Evolutionary conservation across 2,797 vertebrate genomes (phyloP).

Genomic region (Sebastes iracundus): DNA sequence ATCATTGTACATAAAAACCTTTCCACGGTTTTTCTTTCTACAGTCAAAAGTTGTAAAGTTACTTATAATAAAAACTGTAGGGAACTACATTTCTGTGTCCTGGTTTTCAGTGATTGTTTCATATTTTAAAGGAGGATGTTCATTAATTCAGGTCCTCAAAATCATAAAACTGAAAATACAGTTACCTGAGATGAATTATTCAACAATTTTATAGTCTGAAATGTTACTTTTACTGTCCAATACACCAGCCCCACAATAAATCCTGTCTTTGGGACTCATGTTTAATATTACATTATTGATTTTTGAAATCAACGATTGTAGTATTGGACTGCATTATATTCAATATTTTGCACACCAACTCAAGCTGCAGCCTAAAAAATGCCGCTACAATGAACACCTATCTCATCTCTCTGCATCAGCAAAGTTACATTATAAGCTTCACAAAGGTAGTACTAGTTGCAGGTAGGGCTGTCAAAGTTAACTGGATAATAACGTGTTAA

Average conservation of each 20-base stretch:
- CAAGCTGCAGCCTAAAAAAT: background rate
- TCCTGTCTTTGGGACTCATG: background rate
- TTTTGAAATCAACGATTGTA: background rate
- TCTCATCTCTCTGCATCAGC: background rate
- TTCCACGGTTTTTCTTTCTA: conserved; percentile 81
- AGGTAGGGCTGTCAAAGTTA: background rate
- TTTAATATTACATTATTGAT: background rate
- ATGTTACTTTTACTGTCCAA: background rate
- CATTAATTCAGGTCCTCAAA: conserved; percentile 2
- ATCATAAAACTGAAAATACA: background rate
- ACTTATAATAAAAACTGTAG: conserved; percentile 86
- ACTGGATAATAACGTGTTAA: no score
- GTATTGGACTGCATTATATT: background rate
- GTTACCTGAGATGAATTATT: background rate
- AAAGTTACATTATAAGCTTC: background rate
- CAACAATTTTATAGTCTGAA: background rate
- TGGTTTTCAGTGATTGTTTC: conserved; percentile 49
- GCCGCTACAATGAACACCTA: background rate
- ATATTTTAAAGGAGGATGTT: conserved; percentile 20
- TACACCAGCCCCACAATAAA: background rate
- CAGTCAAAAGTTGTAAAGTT: conserved; percentile 83
- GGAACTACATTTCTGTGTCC: conserved; percentile 77
- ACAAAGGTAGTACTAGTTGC: background rate
- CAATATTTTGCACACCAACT: background rate
- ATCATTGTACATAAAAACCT: conserved; percentile 83